These are phyloP conservation scores for Octomys mimax DNA, from an alignment of 2,797 vertebrate species.

Conservation along the genomic window DNA sequence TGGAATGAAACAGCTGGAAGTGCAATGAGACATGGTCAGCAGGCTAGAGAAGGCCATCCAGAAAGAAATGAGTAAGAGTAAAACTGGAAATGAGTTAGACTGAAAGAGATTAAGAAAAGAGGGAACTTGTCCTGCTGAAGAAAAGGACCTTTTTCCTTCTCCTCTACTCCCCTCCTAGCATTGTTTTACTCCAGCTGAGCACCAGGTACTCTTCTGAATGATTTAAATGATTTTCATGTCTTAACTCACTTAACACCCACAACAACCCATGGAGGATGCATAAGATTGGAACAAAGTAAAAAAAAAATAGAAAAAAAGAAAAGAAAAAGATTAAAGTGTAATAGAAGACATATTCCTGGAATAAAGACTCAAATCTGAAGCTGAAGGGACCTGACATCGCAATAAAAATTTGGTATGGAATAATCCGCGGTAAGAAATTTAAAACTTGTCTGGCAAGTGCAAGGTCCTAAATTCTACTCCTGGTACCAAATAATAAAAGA, in stretches of 20 bases:
- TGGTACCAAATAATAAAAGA: no score
- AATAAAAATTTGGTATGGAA: not conserved
- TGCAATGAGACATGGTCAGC: not conserved
- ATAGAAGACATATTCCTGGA: conserved; percentile 52
- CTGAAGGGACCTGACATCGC: not conserved
- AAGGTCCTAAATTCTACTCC: no score
- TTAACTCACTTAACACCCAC: conserved; percentile 39
- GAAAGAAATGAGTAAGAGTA: not conserved
- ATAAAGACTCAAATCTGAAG: conserved; percentile 39
- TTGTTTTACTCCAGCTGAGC: not conserved
- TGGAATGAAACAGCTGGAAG: conserved; percentile 19
- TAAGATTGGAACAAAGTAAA: not conserved
- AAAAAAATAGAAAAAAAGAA: no score
- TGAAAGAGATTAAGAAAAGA: not conserved
- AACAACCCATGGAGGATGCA: not conserved
- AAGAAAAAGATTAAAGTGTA: not conserved
- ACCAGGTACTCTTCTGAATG: not conserved
- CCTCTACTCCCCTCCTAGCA: not conserved
- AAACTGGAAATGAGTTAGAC: not conserved
- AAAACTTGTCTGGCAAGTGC: no score
- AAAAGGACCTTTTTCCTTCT: not conserved
- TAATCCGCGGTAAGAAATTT: not conserved
- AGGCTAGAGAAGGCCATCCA: not conserved
- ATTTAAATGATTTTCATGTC: not conserved
- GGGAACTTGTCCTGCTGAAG: not conserved